These are phyloP conservation scores for Beroe forskalii DNA, from an alignment of 37 sponge, comb jelly and placozoan species.

Conservation along the genomic window DNA sequence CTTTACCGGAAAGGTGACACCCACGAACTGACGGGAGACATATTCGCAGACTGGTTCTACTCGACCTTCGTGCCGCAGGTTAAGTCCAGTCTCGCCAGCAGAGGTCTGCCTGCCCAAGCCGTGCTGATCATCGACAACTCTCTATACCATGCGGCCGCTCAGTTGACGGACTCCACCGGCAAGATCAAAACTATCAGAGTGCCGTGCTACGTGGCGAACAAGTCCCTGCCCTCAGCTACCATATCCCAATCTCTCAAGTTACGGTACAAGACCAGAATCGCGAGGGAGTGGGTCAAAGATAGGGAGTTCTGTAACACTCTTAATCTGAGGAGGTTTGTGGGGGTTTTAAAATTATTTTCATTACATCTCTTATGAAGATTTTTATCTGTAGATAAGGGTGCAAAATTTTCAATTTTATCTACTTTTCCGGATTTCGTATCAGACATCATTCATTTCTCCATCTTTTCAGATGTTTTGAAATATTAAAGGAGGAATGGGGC, in stretches of 20 bases:
- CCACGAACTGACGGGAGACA: constrained; percentile 35
- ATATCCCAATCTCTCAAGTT: constrained; percentile 24
- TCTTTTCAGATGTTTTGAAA: constrained; percentile 6
- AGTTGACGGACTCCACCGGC: not conserved
- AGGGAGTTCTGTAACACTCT: constrained; percentile 17
- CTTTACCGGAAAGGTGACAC: constrained; percentile 45
- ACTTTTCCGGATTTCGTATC: too few species aligned
- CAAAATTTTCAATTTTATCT: too few species aligned
- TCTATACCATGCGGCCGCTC: constrained; percentile 10
- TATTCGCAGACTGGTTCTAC: constrained; percentile 52
- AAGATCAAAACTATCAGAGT: not conserved
- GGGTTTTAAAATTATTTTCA: too few species aligned
- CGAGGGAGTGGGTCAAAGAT: not conserved
- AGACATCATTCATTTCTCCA: too few species aligned
- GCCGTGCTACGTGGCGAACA: constrained; percentile 54
- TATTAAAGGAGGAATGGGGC: constrained; percentile 64
- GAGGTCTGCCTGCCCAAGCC: not conserved
- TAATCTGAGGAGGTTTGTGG: constrained; percentile 3
- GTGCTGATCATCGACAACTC: constrained; percentile 54
- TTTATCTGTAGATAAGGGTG: too few species aligned
- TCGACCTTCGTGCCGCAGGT: constrained; percentile 23
- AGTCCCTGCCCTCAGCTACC: not conserved
- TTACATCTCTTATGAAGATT: too few species aligned
- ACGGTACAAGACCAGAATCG: not conserved
- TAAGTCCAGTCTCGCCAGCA: not conserved